These are phyloP conservation scores for Ceratina japonica DNA, from an alignment of 1,140 invertebrate genomes.

Conservation along the genomic window DNA sequence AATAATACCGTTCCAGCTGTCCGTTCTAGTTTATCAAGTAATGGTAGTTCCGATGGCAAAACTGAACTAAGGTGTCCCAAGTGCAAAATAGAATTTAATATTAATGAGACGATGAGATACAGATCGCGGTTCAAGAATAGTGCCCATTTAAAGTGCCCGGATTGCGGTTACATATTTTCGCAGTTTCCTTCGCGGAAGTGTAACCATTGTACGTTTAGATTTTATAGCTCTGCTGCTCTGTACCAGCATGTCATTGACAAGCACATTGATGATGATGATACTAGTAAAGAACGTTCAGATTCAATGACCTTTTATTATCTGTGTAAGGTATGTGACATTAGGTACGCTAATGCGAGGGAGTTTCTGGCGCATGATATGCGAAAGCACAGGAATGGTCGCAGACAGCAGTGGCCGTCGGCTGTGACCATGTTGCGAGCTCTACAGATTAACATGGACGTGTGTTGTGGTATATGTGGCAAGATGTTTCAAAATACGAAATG, in stretches of 20 bases:
- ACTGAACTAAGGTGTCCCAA: conserved; percentile 14
- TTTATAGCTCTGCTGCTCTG: neutral
- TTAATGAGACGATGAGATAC: conserved; percentile 41
- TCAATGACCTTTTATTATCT: neutral
- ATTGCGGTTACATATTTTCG: conserved; percentile 51
- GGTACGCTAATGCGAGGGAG: conserved; percentile 3
- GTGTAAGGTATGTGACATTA: conserved; percentile 30
- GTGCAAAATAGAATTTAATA: conserved; percentile 49
- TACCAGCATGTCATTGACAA: conserved; percentile 6
- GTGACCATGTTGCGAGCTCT: no score
- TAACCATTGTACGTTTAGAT: neutral
- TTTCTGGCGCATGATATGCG: conserved; percentile 28
- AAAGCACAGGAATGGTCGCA: neutral
- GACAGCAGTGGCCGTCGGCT: no score
- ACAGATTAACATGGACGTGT: no score
- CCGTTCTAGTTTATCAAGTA: no score
- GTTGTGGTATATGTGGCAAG: no score
- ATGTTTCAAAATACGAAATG: no score
- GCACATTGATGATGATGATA: neutral
- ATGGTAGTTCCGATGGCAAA: neutral
- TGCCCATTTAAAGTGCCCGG: conserved; percentile 40
- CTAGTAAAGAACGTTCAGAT: neutral
- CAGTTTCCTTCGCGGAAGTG: neutral
- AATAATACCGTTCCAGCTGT: no score
- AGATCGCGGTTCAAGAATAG: conserved; percentile 39